Evolutionary conservation across 2,797 vertebrate species (phyloP).

Genomic region (Scyliorhinus canicula): DNA sequence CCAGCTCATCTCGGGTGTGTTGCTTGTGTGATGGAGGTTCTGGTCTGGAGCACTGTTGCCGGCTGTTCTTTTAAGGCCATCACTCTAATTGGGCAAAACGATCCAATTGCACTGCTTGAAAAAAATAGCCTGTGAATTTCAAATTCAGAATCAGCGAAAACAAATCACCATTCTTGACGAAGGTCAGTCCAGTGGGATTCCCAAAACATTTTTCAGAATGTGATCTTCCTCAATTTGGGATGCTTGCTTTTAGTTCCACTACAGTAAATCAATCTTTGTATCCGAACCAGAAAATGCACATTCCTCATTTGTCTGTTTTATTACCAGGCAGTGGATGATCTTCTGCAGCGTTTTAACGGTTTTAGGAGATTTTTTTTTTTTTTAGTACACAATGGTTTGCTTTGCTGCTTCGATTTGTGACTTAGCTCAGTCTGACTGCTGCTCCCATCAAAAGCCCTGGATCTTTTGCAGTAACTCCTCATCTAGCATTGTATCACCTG

Average conservation of each 20-base stretch:
- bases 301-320: background rate
- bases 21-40: background rate
- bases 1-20: background rate
- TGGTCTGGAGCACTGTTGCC: background rate
- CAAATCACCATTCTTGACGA: background rate
- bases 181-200: background rate
- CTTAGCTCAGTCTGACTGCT: background rate
- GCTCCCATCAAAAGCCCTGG: background rate
- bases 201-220: background rate
- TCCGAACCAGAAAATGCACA: background rate
- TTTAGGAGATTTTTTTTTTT: background rate
- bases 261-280: background rate
- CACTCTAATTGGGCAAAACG: background rate
- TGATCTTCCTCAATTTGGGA: background rate
- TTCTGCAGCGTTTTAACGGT: background rate
- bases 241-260: background rate
- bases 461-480: background rate
- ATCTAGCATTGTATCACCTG: background rate
- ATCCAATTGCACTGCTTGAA: background rate
- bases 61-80: background rate
- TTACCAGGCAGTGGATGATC: background rate
- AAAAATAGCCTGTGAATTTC: background rate
- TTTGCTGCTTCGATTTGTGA: background rate
- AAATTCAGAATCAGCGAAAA: background rate
- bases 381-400: background rate